These are phyloP conservation scores for Neopelma chrysocephalum DNA, from an alignment of 2,797 vertebrate species.

Conservation along the genomic window DNA sequence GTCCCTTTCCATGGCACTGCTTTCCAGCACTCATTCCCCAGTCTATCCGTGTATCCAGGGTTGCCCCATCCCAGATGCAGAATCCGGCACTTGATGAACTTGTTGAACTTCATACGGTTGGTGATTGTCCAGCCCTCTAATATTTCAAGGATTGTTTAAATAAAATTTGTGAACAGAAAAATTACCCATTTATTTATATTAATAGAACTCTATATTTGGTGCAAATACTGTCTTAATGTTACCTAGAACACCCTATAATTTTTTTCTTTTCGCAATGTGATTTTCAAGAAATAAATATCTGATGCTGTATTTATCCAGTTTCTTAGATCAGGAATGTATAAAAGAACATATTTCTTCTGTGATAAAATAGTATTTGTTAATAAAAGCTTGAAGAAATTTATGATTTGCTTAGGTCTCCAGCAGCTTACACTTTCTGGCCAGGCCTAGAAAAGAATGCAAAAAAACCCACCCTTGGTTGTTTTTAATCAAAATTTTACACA, in stretches of 20 bases:
- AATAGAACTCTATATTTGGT: not conserved
- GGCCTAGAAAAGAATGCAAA: not conserved
- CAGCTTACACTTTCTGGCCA: not conserved
- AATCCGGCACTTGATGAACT: not conserved
- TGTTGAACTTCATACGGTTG: not conserved
- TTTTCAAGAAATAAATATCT: not conserved
- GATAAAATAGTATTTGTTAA: not conserved
- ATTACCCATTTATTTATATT: not conserved
- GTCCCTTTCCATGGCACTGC: not conserved
- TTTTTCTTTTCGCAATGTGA: not conserved
- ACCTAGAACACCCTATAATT: not conserved
- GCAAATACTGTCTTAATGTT: not conserved
- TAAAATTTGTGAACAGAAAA: not conserved
- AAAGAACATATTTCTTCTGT: not conserved
- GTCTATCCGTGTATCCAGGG: not conserved
- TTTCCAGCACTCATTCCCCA: not conserved
- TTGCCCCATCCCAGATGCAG: not conserved
- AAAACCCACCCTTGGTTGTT: fast-evolving
- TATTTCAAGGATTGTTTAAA: not conserved
- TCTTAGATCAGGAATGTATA: not conserved
- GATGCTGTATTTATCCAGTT: not conserved
- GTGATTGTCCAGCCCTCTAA: not conserved
- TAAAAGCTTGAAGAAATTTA: not conserved
- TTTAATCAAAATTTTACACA: not conserved
- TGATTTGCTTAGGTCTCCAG: not conserved